These are phyloP conservation scores for Drosophila simulans DNA, from an alignment of 1,140 invertebrate genomes.

Conservation along the genomic window DNA sequence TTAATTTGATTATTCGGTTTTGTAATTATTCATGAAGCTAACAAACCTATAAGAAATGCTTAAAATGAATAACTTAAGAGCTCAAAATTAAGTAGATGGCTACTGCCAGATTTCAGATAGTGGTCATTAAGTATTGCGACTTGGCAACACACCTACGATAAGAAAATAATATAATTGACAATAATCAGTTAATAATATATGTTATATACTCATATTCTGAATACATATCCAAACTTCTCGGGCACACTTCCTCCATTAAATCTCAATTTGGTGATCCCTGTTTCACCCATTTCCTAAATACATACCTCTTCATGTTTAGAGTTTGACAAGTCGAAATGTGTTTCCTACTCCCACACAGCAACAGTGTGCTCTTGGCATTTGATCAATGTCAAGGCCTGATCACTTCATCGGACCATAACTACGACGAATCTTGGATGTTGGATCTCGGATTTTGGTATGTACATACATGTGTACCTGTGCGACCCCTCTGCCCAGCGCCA, in stretches of 20 bases:
- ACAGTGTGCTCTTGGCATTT: conserved; percentile 42
- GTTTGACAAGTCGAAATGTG: conserved; percentile 4
- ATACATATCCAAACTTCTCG: not conserved
- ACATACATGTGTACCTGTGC: conserved; percentile 7
- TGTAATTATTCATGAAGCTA: conserved; percentile 30
- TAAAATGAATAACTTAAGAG: conserved; percentile 26
- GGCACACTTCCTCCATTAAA: not conserved
- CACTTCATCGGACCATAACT: conserved; percentile 66
- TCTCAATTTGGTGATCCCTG: not conserved
- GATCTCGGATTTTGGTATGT: conserved; percentile 41
- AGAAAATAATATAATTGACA: not conserved
- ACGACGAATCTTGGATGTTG: conserved; percentile 35
- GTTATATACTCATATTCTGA: not conserved
- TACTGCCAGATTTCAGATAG: conserved; percentile 1
- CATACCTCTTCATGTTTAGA: conserved; percentile 5
- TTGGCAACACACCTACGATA: not conserved
- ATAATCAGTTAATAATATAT: too few relatives aligned
- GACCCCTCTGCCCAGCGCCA: not conserved
- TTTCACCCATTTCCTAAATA: conserved; percentile 20
- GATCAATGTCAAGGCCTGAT: conserved; percentile 80
- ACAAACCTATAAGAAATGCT: conserved; percentile 14
- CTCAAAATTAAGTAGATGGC: not conserved
- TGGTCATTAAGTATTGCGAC: not conserved
- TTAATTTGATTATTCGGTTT: conserved; percentile 29
- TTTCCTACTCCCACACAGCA: conserved; percentile 30